Evolutionary conservation across 2,888 invertebrate genomes (phyloP).

Genomic region (Ectemnius lituratus): DNA sequence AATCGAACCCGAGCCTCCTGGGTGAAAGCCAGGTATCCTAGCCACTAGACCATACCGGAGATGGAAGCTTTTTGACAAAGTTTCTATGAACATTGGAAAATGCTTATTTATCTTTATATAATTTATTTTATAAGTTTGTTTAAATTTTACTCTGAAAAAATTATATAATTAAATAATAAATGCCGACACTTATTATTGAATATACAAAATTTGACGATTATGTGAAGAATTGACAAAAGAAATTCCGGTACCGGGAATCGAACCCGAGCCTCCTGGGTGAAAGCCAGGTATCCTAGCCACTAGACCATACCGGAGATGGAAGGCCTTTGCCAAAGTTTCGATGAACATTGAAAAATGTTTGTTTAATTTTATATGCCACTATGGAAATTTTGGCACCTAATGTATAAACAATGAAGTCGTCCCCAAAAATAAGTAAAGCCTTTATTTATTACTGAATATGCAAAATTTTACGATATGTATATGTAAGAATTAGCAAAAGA

Average conservation of each 20-base stretch:
- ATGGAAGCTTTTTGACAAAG: neutral
- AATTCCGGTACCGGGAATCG: constrained; percentile 65
- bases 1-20: constrained; percentile 81
- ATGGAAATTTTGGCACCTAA: too few relatives aligned
- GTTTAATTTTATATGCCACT: too few relatives aligned
- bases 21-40: constrained; percentile 83
- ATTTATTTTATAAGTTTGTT: too few relatives aligned
- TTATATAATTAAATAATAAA: too few relatives aligned
- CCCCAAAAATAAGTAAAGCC: too few relatives aligned
- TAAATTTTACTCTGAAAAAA: too few relatives aligned
- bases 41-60: constrained; percentile 83
- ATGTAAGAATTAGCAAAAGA: constrained; percentile 12
- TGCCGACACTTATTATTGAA: neutral
- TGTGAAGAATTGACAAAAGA: constrained; percentile 12
- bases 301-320: constrained; percentile 71
- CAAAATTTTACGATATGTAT: neutral
- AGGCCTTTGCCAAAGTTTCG: too few relatives aligned
- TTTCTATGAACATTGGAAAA: too few relatives aligned
- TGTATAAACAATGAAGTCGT: too few relatives aligned
- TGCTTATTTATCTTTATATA: too few relatives aligned
- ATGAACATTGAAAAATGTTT: too few relatives aligned
- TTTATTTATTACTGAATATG: neutral
- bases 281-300: constrained; percentile 83
- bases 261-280: constrained; percentile 83
- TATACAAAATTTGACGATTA: neutral